Conservation (phyloP, 2,888 invertebrate species). For the Chrysopilus asiliformis region DNA sequence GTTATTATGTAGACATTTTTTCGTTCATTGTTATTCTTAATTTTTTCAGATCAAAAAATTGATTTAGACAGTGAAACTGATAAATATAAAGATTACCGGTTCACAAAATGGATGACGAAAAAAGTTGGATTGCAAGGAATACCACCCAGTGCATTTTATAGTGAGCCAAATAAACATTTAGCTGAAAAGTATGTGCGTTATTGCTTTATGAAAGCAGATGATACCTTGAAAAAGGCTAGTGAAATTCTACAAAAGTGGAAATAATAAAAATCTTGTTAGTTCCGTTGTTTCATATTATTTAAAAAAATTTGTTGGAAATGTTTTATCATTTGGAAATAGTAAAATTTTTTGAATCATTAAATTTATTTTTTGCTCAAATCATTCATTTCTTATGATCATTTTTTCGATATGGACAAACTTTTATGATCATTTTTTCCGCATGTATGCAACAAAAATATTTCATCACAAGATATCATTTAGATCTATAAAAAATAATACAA, state of each 20-base stretch:
- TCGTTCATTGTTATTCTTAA: no score
- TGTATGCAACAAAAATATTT: no score
- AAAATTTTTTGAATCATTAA: no score
- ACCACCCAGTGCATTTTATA: constrained; percentile 90
- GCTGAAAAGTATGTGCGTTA: constrained; percentile 81
- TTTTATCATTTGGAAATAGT: no score
- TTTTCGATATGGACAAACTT: no score
- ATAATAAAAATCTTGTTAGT: constrained; percentile 12
- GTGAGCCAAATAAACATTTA: constrained; percentile 58
- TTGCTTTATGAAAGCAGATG: constrained; percentile 88
- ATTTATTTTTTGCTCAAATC: no score
- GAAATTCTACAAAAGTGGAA: constrained; percentile 50
- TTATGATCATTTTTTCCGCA: no score
- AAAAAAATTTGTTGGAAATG: no score
- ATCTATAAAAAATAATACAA: no score
- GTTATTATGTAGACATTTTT: constrained; percentile 4
- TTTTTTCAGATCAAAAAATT: constrained; percentile 45
- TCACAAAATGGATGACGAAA: constrained; percentile 92
- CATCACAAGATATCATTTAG: no score
- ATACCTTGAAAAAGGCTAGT: constrained; percentile 51
- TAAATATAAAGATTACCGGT: constrained; percentile 70
- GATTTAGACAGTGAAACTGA: constrained; percentile 57
- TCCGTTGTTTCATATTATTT: no score
- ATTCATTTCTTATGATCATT: no score
- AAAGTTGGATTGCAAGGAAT: constrained; percentile 87